Evolutionary conservation across 2,888 invertebrate genomes (phyloP).

Genomic region (Clistopyga incitator): DNA sequence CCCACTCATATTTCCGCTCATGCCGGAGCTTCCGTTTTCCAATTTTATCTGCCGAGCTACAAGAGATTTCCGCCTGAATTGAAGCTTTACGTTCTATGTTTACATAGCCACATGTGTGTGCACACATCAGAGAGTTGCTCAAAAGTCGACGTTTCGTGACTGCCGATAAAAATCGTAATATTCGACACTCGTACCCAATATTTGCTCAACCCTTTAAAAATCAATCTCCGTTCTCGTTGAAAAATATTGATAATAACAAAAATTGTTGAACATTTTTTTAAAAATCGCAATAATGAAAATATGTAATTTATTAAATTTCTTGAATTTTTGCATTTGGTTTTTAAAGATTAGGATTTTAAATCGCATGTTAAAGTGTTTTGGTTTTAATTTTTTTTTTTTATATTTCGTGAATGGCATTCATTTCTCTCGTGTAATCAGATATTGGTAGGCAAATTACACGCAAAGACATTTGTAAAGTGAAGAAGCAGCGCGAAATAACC

Average conservation of each 20-base stretch:
- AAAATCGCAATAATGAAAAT: too few relatives aligned
- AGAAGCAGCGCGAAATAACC: slow-evolving; percentile 23
- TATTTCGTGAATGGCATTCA: too few relatives aligned
- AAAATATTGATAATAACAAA: too few relatives aligned
- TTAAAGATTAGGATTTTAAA: too few relatives aligned
- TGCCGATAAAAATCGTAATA: slow-evolving; percentile 35
- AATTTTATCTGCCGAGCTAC: slow-evolving; percentile 50
- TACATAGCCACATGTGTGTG: not conserved
- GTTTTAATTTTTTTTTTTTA: too few relatives aligned
- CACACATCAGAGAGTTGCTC: not conserved
- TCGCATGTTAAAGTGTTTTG: too few relatives aligned
- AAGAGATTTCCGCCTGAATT: slow-evolving; percentile 10
- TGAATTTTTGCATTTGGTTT: too few relatives aligned
- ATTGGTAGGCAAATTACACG: too few relatives aligned
- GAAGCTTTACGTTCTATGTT: not conserved
- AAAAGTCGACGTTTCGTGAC: slow-evolving; percentile 1
- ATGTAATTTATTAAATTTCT: too few relatives aligned
- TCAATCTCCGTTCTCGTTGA: too few relatives aligned
- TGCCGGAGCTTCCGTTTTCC: slow-evolving; percentile 55
- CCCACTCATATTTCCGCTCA: slow-evolving; percentile 54
- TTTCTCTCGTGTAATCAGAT: too few relatives aligned
- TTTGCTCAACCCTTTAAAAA: not conserved
- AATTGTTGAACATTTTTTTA: too few relatives aligned
- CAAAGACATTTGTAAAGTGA: not conserved
- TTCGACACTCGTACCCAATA: slow-evolving; percentile 3